These are phyloP conservation scores for Ophion costatus DNA, from an alignment of 2,888 invertebrate species.

Conservation along the genomic window DNA sequence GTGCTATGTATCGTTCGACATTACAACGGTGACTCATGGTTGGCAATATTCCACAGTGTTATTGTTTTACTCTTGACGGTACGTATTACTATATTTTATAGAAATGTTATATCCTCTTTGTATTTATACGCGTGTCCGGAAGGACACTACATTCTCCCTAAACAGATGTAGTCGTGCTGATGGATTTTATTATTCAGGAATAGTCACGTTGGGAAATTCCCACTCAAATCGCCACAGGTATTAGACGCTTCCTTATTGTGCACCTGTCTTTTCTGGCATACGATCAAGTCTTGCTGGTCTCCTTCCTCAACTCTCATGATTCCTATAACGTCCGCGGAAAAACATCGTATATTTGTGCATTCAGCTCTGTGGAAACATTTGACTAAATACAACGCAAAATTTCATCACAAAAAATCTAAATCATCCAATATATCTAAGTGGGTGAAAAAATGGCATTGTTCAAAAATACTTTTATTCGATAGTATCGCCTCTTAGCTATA, in stretches of 20 bases:
- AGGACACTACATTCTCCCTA: neutral
- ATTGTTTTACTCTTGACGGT: constrained; percentile 27
- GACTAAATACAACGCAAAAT: neutral
- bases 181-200: neutral
- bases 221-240: constrained; percentile 32
- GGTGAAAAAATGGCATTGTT: no score
- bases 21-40: constrained; percentile 27
- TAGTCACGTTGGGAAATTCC: constrained; percentile 7
- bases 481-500: no score
- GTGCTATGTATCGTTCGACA: neutral
- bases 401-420: no score
- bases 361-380: neutral
- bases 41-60: constrained; percentile 45
- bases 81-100: neutral
- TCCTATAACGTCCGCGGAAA: neutral
- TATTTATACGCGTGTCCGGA: constrained; percentile 10
- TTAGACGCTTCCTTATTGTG: constrained; percentile 7
- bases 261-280: constrained; percentile 46
- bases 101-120: neutral
- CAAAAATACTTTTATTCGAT: no score
- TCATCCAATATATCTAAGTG: no score
- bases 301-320: neutral
- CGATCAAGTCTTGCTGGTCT: constrained; percentile 19
- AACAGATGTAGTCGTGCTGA: neutral
- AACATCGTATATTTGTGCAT: neutral